Percentiles rank a stretch among this genome's conserved stretches.
Conservation (phyloP, 2,113 vertebrate genomes). For the Tragelaphus imberbis region DNA sequence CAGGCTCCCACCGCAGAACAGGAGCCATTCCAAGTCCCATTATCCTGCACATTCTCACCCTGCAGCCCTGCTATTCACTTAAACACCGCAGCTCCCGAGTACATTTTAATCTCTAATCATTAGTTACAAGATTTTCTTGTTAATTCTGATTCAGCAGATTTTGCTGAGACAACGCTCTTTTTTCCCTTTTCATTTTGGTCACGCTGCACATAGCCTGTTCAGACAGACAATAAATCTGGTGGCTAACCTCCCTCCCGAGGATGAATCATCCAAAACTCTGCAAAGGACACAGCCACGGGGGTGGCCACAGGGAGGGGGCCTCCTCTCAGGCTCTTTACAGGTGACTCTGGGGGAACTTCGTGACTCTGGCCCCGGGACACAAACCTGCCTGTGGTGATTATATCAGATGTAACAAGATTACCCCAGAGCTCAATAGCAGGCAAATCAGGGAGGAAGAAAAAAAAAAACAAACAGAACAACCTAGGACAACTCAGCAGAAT, state of each 20-base stretch:
- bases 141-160: slow-evolving; percentile 74
- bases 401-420: slow-evolving; percentile 52
- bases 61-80: slow-evolving; percentile 5
- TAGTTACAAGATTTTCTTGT: slow-evolving; percentile 70
- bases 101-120: slow-evolving; percentile 72
- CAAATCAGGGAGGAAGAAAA: background rate
- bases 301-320: background rate
- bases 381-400: slow-evolving; percentile 62
- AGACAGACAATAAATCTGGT: slow-evolving; percentile 61
- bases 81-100: slow-evolving; percentile 43
- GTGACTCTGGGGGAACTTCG: background rate
- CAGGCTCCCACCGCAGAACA: background rate
- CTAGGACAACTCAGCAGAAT: slow-evolving; percentile 35
- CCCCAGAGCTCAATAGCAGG: slow-evolving; percentile 19
- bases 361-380: slow-evolving; percentile 48
- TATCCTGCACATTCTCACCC: background rate
- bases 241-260: slow-evolving; percentile 30
- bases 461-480: background rate
- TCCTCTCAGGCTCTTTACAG: background rate
- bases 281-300: background rate
- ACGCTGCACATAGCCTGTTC: background rate
- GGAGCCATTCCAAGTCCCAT: background rate
- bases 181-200: slow-evolving; percentile 43
- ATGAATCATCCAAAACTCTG: background rate
- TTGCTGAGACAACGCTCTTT: slow-evolving; percentile 58